A percentile compares a stretch with the other conserved stretches of the same genome.
phyloP scores from a whole-genome alignment of 2,113 vertebrate genomes.

The Dicaeum eximium region DNA sequence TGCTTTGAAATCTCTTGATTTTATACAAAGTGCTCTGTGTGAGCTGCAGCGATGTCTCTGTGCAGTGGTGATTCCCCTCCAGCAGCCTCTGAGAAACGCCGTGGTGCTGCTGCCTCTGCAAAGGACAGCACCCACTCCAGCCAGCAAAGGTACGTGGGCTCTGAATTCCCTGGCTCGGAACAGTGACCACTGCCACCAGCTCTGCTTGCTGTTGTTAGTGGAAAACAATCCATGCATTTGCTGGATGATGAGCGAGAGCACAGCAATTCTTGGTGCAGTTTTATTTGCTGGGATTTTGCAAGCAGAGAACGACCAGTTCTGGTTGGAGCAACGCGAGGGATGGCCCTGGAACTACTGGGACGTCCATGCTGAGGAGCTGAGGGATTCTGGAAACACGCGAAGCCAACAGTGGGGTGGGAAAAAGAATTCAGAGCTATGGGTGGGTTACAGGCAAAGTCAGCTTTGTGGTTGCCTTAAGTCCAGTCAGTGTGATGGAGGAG shows the following conservation, averaged over 20 bases:
- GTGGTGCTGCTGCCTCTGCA: not conserved
- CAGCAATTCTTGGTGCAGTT: not conserved
- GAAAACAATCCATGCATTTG: rapidly evolving
- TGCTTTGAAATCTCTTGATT: not conserved
- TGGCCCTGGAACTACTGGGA: not conserved
- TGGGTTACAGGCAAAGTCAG: not conserved
- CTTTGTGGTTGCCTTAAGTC: not conserved
- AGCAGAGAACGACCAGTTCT: rapidly evolving
- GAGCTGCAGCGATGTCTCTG: not conserved
- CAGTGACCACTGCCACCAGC: not conserved
- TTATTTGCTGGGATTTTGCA: not conserved
- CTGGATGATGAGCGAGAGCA: rapidly evolving
- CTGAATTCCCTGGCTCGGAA: not conserved
- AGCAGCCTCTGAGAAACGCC: not conserved
- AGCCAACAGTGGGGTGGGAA: not conserved
- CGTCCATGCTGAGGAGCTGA: rapidly evolving
- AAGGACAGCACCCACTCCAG: not conserved
- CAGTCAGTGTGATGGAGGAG: not conserved
- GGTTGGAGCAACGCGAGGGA: rapidly evolving
- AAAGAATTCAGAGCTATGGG: not conserved
- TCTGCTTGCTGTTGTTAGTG: not conserved
- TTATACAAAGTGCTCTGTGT: not conserved
- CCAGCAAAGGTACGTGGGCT: not conserved
- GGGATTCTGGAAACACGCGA: rapidly evolving
- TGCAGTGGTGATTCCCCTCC: not conserved